Evolutionary conservation across 2,113 vertebrate genomes (phyloP).

Genomic region (Lates calcarifer): DNA sequence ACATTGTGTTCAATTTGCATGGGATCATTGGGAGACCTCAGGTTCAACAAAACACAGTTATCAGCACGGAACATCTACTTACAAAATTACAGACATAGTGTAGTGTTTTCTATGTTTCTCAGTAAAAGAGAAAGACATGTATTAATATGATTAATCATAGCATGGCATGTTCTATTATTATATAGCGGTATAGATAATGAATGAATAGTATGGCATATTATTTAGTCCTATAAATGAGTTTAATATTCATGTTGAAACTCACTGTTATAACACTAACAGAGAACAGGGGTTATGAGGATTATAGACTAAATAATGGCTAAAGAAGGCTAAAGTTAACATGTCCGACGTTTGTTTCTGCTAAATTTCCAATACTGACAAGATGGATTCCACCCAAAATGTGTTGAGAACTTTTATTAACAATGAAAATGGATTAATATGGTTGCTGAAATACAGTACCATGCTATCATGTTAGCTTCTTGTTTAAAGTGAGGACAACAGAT

Average conservation of each 20-base stretch:
- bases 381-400: background rate
- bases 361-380: background rate
- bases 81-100: background rate
- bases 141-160: background rate
- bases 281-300: background rate
- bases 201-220: background rate
- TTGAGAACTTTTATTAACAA: background rate
- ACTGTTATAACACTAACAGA: background rate
- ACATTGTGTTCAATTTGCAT: background rate
- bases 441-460: background rate
- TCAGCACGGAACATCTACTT: background rate
- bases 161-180: no score
- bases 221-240: background rate
- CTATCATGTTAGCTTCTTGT: background rate
- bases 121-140: background rate
- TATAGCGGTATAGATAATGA: no score
- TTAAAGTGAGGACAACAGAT: conserved; percentile 28
- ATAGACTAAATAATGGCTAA: background rate
- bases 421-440: background rate
- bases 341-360: background rate
- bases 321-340: background rate
- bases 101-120: background rate
- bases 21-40: background rate
- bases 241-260: background rate
- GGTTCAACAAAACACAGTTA: background rate